phyloP scores from a whole-genome alignment of 1,140 invertebrate species.

The Geopemphigus sp. region DNA sequence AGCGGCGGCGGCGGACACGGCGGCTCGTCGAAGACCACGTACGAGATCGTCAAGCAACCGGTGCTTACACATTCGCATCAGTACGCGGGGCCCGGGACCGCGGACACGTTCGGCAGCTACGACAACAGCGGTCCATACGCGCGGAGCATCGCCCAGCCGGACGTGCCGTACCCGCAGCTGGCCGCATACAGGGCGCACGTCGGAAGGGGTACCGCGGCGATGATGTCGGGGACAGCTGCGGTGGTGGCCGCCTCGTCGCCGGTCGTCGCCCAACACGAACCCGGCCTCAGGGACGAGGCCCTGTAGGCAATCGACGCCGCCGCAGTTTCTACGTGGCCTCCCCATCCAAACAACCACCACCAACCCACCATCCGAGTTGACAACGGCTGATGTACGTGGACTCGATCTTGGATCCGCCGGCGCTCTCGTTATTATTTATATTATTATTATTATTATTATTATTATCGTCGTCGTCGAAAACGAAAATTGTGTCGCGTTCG shows the following conservation, averaged over 20 bases:
- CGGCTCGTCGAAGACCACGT: slow-evolving; percentile 73
- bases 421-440: neutral
- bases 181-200: slow-evolving; percentile 28
- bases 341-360: too few species aligned
- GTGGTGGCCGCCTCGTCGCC: neutral
- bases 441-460: neutral
- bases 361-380: too few species aligned
- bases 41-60: slow-evolving; percentile 82
- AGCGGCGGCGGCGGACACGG: slow-evolving; percentile 60
- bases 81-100: slow-evolving; percentile 69
- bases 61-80: slow-evolving; percentile 73
- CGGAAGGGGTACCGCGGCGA: neutral
- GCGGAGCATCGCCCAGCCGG: slow-evolving; percentile 53
- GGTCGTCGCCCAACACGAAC: neutral
- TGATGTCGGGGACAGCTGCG: too few species aligned
- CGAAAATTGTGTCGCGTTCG: too few species aligned
- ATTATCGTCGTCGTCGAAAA: neutral
- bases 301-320: neutral
- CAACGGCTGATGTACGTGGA: too few species aligned
- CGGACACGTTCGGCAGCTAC: slow-evolving; percentile 56
- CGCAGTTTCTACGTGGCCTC: too few species aligned
- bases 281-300: slow-evolving; percentile 25
- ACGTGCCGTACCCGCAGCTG: slow-evolving; percentile 25
- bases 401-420: too few species aligned
- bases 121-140: slow-evolving; percentile 56